Conservation (phyloP, 2,888 invertebrate species). For the Tubulanus polymorphus region DNA sequence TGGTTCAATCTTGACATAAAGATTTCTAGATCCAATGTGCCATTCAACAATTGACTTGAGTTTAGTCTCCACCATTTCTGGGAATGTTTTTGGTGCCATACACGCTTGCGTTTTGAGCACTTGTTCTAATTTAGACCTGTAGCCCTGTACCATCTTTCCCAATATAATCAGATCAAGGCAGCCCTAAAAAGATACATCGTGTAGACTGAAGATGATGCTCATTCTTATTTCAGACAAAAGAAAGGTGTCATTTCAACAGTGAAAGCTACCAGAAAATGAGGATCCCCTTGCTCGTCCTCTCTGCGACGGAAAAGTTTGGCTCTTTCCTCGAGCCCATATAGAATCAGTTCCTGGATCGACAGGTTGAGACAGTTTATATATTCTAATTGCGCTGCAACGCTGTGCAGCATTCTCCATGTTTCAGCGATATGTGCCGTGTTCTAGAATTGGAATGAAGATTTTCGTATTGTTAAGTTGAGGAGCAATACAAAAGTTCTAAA, state of each 20-base stretch:
- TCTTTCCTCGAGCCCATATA: conserved; percentile 24
- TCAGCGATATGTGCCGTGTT: conserved; percentile 30
- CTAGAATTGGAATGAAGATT: conserved; percentile 15
- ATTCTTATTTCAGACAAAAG: too few species aligned
- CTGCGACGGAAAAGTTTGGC: too few species aligned
- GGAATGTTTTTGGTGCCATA: conserved; percentile 27
- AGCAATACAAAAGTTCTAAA: too few species aligned
- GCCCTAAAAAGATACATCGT: conserved; percentile 27
- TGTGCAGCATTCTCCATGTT: conserved; percentile 46
- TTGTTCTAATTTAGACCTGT: conserved; percentile 28
- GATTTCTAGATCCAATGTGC: conserved; percentile 25
- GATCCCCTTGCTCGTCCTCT: too few species aligned
- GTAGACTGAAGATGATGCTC: too few species aligned
- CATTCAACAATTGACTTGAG: conserved; percentile 31
- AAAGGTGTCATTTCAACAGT: too few species aligned
- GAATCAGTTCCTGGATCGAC: conserved; percentile 35
- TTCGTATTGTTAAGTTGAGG: not conserved
- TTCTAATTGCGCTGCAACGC: conserved; percentile 39
- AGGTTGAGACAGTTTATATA: conserved; percentile 37
- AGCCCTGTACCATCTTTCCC: conserved; percentile 33
- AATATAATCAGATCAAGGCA: conserved; percentile 25
- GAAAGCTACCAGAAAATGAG: too few species aligned
- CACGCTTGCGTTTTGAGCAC: conserved; percentile 26
- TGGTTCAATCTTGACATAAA: conserved; percentile 18
- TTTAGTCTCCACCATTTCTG: conserved; percentile 28